Conservation (phyloP, 1,140 invertebrate genomes). For the Drosophila kurseongensis region DNA sequence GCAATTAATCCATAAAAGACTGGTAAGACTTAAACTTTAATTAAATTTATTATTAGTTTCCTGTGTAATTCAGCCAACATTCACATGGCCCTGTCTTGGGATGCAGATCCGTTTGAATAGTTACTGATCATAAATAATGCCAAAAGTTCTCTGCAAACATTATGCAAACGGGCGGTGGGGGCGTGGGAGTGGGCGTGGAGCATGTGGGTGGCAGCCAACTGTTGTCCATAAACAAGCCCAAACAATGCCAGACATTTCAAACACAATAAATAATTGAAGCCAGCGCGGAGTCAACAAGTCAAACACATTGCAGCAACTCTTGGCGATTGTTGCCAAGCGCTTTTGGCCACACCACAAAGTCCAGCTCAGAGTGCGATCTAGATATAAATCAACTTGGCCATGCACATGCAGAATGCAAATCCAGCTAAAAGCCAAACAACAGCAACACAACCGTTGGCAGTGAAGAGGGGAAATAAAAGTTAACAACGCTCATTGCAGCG, state of each 20-base stretch:
- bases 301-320: slow-evolving; percentile 65
- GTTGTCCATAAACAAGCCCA: slow-evolving; percentile 67
- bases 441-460: slow-evolving; percentile 2
- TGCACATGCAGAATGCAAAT: slow-evolving; percentile 55
- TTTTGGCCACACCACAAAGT: slow-evolving; percentile 64
- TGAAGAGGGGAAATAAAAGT: slow-evolving; percentile 4
- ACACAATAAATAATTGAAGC: slow-evolving; percentile 80
- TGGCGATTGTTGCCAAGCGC: slow-evolving; percentile 63
- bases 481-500: slow-evolving; percentile 22
- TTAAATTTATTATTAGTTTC: neutral
- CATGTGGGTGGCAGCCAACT: slow-evolving; percentile 47
- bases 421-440: slow-evolving; percentile 43
- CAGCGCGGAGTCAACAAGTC: slow-evolving; percentile 74
- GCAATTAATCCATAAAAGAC: no score
- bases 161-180: slow-evolving; percentile 42
- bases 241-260: slow-evolving; percentile 77
- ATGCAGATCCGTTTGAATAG: slow-evolving; percentile 21
- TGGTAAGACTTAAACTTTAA: neutral
- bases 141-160: slow-evolving; percentile 29
- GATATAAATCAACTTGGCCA: slow-evolving; percentile 72
- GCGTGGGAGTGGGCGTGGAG: slow-evolving; percentile 11
- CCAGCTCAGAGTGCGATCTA: slow-evolving; percentile 39
- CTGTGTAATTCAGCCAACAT: neutral
- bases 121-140: slow-evolving; percentile 33
- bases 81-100: neutral